Evolutionary conservation across 1,140 invertebrate species (phyloP).

Genomic region (Drosophila sechellia): DNA sequence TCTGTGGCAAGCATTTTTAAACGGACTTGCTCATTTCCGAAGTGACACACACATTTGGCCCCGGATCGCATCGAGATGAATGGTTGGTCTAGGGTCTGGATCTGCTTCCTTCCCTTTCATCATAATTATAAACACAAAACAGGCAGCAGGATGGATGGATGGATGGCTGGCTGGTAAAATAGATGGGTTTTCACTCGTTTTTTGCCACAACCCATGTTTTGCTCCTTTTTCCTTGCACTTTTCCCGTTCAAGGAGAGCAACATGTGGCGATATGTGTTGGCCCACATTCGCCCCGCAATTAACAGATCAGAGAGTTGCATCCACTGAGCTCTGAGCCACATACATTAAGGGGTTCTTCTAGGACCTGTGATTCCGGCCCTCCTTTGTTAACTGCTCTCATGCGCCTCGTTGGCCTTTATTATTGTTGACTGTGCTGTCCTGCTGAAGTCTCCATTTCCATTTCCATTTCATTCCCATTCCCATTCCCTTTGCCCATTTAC

Average conservation of each 20-base stretch:
- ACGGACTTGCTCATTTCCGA: conserved; percentile 68
- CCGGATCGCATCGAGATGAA: conserved; percentile 41
- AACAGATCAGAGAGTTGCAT: conserved; percentile 69
- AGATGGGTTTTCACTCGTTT: conserved; percentile 17
- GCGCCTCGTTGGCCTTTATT: conserved; percentile 73
- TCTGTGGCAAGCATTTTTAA: conserved; percentile 47
- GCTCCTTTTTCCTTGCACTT: conserved; percentile 21
- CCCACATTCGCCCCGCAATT: conserved; percentile 73
- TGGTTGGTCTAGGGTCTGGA: conserved; percentile 2
- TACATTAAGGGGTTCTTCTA: conserved; percentile 30
- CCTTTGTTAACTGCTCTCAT: conserved; percentile 34
- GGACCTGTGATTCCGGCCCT: conserved; percentile 10
- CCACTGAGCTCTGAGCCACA: not conserved
- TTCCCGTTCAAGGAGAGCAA: conserved; percentile 36
- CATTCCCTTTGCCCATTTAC: conserved; percentile 39
- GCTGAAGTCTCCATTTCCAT: not conserved
- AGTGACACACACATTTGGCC: conserved; percentile 69
- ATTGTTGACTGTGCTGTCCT: conserved; percentile 49
- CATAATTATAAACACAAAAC: conserved; percentile 68
- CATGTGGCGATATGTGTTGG: conserved; percentile 62
- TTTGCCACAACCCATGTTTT: conserved; percentile 1
- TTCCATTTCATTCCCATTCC: conserved; percentile 6
- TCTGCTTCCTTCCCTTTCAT: conserved; percentile 48
- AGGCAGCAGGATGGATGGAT: conserved; percentile 34
- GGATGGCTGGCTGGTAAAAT: conserved; percentile 23